Conservation (phyloP, 2,888 invertebrate genomes). For the Agriopis aurantiaria region DNA sequence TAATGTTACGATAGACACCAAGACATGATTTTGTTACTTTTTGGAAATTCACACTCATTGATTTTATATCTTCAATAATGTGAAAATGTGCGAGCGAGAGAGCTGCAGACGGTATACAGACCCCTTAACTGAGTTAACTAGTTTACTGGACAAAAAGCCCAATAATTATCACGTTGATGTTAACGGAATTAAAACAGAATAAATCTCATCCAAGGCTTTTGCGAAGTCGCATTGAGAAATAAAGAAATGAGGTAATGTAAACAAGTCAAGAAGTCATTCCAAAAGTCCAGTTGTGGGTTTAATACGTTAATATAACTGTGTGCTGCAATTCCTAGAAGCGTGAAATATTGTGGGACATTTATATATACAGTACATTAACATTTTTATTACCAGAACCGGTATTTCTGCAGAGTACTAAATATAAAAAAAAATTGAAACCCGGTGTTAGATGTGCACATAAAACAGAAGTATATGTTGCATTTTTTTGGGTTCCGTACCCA, state of each 20-base stretch:
- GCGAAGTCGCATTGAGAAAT: background rate
- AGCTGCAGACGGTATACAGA: too few relatives aligned
- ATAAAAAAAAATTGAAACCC: background rate
- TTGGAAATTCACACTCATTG: too few relatives aligned
- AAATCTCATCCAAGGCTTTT: too few relatives aligned
- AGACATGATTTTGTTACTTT: too few relatives aligned
- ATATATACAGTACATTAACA: background rate
- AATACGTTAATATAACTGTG: constrained; percentile 19
- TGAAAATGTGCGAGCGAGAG: too few relatives aligned
- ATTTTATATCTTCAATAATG: too few relatives aligned
- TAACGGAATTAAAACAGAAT: too few relatives aligned
- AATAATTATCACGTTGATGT: too few relatives aligned
- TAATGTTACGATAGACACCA: too few relatives aligned
- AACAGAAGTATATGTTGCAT: background rate
- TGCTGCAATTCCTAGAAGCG: constrained; percentile 28
- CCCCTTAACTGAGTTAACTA: too few relatives aligned
- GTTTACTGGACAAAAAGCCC: too few relatives aligned
- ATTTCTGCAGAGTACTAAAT: background rate
- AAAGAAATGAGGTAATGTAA: background rate
- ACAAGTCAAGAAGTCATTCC: constrained; percentile 7
- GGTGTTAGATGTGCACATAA: background rate
- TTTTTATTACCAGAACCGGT: constrained; percentile 22
- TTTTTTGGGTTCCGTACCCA: too few relatives aligned
- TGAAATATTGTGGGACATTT: constrained; percentile 11
- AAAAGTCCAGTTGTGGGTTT: constrained; percentile 18